phyloP scores from a whole-genome alignment of 1,140 invertebrate genomes.

The Drosophila mauritiana region DNA sequence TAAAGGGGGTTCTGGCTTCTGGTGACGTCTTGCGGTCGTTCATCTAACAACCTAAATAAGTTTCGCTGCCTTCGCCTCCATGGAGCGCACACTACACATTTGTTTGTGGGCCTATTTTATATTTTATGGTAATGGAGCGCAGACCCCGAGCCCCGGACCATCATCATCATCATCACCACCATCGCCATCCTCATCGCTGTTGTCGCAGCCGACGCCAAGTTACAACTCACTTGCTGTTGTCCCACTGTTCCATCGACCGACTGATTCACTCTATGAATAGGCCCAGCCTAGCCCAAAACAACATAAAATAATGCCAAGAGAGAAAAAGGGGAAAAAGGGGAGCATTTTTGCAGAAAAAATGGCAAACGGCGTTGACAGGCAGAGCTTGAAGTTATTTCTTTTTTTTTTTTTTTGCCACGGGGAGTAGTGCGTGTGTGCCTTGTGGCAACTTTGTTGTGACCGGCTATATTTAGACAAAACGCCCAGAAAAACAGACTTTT shows the following conservation, averaged over 20 bases:
- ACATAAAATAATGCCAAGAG: constrained; percentile 32
- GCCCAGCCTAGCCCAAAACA: constrained; percentile 52
- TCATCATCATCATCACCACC: constrained; percentile 11
- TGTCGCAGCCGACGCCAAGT: constrained; percentile 10
- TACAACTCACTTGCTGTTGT: constrained; percentile 33
- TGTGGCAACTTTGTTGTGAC: constrained; percentile 21
- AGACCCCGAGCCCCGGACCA: constrained; percentile 15
- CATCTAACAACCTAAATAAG: constrained; percentile 76
- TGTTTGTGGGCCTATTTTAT: constrained; percentile 37
- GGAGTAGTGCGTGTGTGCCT: constrained; percentile 15
- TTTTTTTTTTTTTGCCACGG: too few species aligned
- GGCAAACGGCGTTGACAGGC: constrained; percentile 53
- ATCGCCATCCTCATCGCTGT: not conserved
- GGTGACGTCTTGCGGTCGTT: constrained; percentile 62
- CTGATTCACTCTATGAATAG: constrained; percentile 60
- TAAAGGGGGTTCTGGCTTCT: constrained; percentile 7
- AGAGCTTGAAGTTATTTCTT: constrained; percentile 15
- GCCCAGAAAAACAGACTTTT: constrained; percentile 1
- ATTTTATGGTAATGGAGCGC: constrained; percentile 59
- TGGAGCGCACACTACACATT: constrained; percentile 22
- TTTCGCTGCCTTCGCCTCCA: constrained; percentile 57
- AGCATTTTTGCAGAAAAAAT: constrained; percentile 28
- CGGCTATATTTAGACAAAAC: constrained; percentile 26
- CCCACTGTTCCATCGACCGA: constrained; percentile 42
- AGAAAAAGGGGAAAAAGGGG: constrained; percentile 14